These are phyloP conservation scores for Linurgus olivaceus DNA, from an alignment of 2,797 vertebrate genomes.

Conservation along the genomic window DNA sequence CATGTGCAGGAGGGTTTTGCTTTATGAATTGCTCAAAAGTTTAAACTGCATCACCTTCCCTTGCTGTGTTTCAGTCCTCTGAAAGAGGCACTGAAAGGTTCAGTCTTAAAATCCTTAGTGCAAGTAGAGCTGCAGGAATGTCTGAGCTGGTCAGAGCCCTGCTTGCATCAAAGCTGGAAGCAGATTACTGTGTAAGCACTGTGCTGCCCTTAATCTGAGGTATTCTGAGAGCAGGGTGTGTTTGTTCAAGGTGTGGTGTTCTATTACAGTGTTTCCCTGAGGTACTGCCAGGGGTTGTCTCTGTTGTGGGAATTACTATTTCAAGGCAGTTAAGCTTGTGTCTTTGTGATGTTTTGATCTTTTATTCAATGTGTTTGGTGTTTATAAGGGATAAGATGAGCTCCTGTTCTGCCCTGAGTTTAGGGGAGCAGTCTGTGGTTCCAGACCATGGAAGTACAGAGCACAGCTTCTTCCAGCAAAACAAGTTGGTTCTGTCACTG, in stretches of 20 bases:
- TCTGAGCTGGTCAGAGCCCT: not conserved
- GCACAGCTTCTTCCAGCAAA: not conserved
- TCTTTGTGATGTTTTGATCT: not conserved
- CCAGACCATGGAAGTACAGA: not conserved
- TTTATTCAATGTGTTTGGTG: fast-evolving
- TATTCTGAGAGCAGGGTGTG: not conserved
- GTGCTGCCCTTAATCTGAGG: not conserved
- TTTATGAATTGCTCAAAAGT: not conserved
- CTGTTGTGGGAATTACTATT: not conserved
- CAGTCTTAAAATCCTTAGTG: not conserved
- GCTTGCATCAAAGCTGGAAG: not conserved
- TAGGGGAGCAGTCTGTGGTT: fast-evolving
- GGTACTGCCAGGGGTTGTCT: fast-evolving
- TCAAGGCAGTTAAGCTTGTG: not conserved
- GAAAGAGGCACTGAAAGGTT: not conserved
- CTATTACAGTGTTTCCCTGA: not conserved
- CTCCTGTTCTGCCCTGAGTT: not conserved
- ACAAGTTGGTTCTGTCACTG: not conserved
- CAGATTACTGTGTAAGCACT: not conserved
- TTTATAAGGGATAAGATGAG: fast-evolving
- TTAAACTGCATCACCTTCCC: not conserved
- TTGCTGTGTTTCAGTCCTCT: not conserved
- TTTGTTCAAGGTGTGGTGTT: not conserved
- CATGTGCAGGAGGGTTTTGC: fast-evolving
- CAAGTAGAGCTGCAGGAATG: not conserved